These are phyloP conservation scores for Syrmaticus mikado DNA, from an alignment of 2,113 vertebrate species.

Conservation along the genomic window DNA sequence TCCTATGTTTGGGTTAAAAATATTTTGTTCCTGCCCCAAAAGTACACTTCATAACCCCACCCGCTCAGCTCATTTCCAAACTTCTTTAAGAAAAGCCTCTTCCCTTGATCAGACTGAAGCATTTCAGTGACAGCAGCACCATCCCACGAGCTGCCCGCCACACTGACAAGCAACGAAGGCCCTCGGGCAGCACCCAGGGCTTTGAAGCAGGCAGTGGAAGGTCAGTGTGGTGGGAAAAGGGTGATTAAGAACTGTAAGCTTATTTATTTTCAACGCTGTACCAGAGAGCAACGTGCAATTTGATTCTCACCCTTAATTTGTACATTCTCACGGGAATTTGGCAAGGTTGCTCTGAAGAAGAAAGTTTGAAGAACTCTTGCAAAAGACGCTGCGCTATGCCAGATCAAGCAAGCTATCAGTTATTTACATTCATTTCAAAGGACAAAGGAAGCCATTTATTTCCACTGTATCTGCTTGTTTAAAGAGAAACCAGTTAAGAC, in stretches of 20 bases:
- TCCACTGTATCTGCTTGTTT: constrained; percentile 24
- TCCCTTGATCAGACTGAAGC: neutral
- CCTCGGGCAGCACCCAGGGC: fast-evolving
- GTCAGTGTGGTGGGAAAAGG: neutral
- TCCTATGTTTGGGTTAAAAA: neutral
- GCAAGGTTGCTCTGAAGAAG: constrained; percentile 42
- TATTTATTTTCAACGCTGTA: constrained; percentile 8
- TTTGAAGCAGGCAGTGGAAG: neutral
- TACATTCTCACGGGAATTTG: constrained; percentile 65
- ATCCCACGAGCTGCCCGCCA: fast-evolving
- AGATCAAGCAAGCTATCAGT: constrained; percentile 61
- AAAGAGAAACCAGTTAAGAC: constrained; percentile 19
- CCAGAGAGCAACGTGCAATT: neutral
- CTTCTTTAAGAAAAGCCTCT: neutral
- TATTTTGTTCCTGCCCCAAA: neutral
- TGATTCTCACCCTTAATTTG: constrained; percentile 39
- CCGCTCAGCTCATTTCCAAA: neutral
- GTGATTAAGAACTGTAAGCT: neutral
- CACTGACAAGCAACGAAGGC: fast-evolving
- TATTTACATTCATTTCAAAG: constrained; percentile 68
- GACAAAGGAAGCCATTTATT: constrained; percentile 56
- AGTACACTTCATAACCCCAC: neutral
- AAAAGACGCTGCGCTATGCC: neutral
- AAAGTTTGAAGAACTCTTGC: constrained; percentile 54
- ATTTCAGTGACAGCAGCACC: neutral